These are phyloP conservation scores for Scaptomyza caliginosa DNA, from an alignment of 2,888 invertebrate species.

Conservation along the genomic window DNA sequence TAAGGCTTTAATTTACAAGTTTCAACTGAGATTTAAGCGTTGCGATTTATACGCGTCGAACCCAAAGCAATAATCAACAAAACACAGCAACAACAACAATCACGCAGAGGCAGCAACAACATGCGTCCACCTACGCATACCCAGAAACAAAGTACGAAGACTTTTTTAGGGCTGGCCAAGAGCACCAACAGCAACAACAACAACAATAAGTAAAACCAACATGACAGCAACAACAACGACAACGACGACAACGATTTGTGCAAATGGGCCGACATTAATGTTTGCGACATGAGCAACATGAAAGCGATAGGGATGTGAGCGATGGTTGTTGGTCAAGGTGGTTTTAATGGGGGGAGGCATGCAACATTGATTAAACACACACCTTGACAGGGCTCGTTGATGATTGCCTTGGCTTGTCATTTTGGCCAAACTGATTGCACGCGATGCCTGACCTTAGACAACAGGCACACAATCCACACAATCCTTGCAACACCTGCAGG, in stretches of 20 bases:
- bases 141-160: slow-evolving; percentile 39
- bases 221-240: slow-evolving; percentile 15
- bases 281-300: slow-evolving; percentile 42
- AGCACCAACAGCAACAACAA: slow-evolving; percentile 1
- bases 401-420: slow-evolving; percentile 38
- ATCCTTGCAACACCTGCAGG: slow-evolving; percentile 53
- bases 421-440: slow-evolving; percentile 42
- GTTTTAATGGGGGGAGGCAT: slow-evolving; percentile 20
- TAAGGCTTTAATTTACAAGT: slow-evolving; percentile 77
- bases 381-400: slow-evolving; percentile 26
- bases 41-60: slow-evolving; percentile 70
- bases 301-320: slow-evolving; percentile 7
- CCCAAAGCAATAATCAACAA: slow-evolving; percentile 65
- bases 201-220: slow-evolving; percentile 9
- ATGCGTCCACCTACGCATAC: slow-evolving; percentile 70
- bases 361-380: slow-evolving; percentile 55
- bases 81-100: slow-evolving; percentile 47
- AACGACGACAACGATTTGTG: slow-evolving; percentile 50
- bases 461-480: slow-evolving; percentile 31
- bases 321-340: background rate
- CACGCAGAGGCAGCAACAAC: slow-evolving; percentile 43
- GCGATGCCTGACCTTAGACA: slow-evolving; percentile 58
- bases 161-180: slow-evolving; percentile 37
- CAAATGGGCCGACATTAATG: slow-evolving; percentile 57
- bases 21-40: slow-evolving; percentile 64